Conservation (phyloP, 2,888 invertebrate species). For the Psylliodes chrysocephalus region DNA sequence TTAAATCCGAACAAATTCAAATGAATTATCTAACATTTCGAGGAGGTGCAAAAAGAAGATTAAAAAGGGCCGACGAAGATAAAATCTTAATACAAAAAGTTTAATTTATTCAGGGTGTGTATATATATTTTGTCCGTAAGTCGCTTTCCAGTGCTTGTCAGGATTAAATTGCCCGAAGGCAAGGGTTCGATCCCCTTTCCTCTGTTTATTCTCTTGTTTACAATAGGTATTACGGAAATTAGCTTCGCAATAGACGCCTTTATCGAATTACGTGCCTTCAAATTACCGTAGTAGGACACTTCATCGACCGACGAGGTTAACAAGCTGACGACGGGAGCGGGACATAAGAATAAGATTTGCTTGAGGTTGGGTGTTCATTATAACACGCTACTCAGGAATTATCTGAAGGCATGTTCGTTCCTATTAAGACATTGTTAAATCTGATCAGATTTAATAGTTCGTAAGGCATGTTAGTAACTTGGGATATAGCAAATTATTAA, state of each 20-base stretch:
- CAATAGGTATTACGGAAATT: constrained; percentile 52
- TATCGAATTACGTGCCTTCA: constrained; percentile 43
- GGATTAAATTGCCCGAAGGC: constrained; percentile 53
- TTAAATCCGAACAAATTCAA: constrained; percentile 44
- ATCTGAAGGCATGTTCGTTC: too few relatives aligned
- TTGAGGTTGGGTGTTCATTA: constrained; percentile 26
- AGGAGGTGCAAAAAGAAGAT: constrained; percentile 49
- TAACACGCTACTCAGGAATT: not conserved
- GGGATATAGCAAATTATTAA: too few relatives aligned
- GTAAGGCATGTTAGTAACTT: too few relatives aligned
- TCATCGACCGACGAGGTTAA: constrained; percentile 25
- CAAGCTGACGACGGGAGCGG: constrained; percentile 20
- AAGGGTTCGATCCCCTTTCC: constrained; percentile 46
- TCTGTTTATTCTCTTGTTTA: constrained; percentile 52
- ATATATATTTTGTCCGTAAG: constrained; percentile 51
- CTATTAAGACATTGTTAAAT: too few relatives aligned
- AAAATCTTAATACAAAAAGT: constrained; percentile 56
- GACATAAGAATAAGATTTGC: constrained; percentile 17
- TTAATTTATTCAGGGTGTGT: constrained; percentile 55
- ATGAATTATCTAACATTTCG: constrained; percentile 44
- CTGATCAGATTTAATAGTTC: too few relatives aligned
- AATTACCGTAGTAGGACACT: constrained; percentile 39
- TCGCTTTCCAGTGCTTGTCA: constrained; percentile 46
- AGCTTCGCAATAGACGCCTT: constrained; percentile 47
- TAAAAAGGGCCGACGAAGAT: constrained; percentile 52